phyloP scores from a whole-genome alignment of 1,140 invertebrate species.

The Teleopsis dalmanni region DNA sequence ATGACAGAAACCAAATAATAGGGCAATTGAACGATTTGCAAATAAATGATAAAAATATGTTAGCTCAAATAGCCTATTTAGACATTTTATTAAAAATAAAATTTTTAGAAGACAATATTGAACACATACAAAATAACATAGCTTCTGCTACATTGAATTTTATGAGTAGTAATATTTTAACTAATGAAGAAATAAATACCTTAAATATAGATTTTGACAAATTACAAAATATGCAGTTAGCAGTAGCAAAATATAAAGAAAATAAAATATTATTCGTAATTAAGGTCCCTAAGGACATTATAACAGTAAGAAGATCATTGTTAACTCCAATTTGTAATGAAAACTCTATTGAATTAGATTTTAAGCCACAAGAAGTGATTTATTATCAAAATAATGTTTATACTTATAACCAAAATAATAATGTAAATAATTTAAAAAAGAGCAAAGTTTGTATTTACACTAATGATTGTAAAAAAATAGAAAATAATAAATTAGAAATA shows the following conservation, averaged over 20 bases:
- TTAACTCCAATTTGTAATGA: not conserved
- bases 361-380: not conserved
- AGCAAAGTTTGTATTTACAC: not conserved
- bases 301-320: not conserved
- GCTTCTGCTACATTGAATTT: not conserved
- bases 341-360: not conserved
- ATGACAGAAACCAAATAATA: not conserved
- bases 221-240: conserved; percentile 3
- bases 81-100: not conserved
- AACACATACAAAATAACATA: conserved; percentile 5
- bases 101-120: not conserved
- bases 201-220: not conserved
- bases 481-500: not conserved
- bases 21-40: not conserved
- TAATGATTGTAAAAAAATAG: not conserved
- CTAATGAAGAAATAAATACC: not conserved
- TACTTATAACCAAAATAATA: not conserved
- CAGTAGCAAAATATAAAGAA: not conserved
- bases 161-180: conserved; percentile 8
- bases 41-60: not conserved
- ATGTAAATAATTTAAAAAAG: not conserved
- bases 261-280: not conserved
- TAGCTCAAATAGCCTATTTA: too few relatives aligned
- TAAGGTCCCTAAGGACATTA: not conserved
- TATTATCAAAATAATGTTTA: not conserved